These are phyloP conservation scores for Diarsia rubi DNA, from an alignment of 2,888 invertebrate species.

Conservation along the genomic window DNA sequence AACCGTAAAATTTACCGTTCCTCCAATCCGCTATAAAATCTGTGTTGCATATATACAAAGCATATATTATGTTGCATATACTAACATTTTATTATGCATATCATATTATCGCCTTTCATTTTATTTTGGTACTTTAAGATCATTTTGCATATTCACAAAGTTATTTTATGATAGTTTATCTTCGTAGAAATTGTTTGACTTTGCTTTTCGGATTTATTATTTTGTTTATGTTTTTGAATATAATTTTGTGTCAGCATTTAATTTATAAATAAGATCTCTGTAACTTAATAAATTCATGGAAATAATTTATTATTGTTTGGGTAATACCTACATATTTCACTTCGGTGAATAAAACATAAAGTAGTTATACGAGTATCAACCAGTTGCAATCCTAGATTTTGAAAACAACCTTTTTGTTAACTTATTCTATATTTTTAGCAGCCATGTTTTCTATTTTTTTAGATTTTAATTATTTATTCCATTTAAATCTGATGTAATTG, in stretches of 20 bases:
- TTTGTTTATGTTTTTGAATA: slow-evolving; percentile 40
- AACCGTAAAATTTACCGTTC: slow-evolving; percentile 69
- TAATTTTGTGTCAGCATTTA: slow-evolving; percentile 16
- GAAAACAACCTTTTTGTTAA: too few species aligned
- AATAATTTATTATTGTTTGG: background rate
- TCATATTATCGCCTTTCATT: slow-evolving; percentile 60
- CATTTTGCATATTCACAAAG: slow-evolving; percentile 45
- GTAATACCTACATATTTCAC: background rate
- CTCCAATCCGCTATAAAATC: slow-evolving; percentile 66
- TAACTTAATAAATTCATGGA: slow-evolving; percentile 1
- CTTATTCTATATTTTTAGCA: too few species aligned
- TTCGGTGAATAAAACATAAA: background rate
- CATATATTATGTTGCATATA: slow-evolving; percentile 32
- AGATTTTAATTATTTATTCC: background rate
- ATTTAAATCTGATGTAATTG: background rate
- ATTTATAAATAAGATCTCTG: slow-evolving; percentile 5
- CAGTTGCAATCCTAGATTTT: background rate
- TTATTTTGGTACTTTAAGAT: slow-evolving; percentile 54
- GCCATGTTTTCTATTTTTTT: background rate
- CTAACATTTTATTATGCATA: slow-evolving; percentile 56
- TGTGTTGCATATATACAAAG: slow-evolving; percentile 50
- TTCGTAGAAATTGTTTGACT: slow-evolving; percentile 28
- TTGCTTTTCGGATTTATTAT: slow-evolving; percentile 29
- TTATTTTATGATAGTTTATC: slow-evolving; percentile 25
- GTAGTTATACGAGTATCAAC: too few species aligned